Evolutionary conservation across 2,113 vertebrate species (phyloP).

Genomic region (Pyrgilauda ruficollis): DNA sequence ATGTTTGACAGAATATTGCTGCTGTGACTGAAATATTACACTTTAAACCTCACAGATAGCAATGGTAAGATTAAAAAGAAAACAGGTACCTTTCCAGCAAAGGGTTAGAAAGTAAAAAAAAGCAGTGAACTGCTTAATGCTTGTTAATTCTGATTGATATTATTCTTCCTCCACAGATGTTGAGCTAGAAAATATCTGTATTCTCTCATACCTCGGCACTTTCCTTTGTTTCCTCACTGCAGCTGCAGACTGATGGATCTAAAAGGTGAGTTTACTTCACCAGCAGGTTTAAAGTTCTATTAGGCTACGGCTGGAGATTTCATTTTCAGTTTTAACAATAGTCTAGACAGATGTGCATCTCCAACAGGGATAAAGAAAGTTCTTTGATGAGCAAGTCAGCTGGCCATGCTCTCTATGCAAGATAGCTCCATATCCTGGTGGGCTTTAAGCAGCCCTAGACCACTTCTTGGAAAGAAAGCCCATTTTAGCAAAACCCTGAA

Average conservation of each 20-base stretch:
- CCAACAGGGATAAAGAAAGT: conserved; percentile 17
- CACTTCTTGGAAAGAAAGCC: not conserved
- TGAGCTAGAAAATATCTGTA: not conserved
- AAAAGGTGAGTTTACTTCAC: conserved; percentile 33
- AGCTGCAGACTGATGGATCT: conserved; percentile 42
- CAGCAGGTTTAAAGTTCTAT: conserved; percentile 58
- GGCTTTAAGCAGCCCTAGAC: not conserved
- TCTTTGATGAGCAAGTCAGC: conserved; percentile 62
- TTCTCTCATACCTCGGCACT: not conserved
- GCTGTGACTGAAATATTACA: not conserved
- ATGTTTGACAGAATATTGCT: not conserved
- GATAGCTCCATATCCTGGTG: not conserved
- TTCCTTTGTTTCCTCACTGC: conserved; percentile 31
- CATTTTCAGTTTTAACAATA: conserved; percentile 39
- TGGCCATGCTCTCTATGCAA: not conserved
- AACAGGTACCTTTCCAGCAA: not conserved
- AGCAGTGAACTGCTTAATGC: not conserved
- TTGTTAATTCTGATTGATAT: not conserved
- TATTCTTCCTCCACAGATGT: conserved; percentile 10
- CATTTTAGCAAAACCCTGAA: not conserved
- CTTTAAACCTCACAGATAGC: not conserved
- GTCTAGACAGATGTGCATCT: conserved; percentile 52
- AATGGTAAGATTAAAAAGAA: not conserved
- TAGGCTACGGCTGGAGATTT: conserved; percentile 41
- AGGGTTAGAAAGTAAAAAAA: not conserved